Evolutionary conservation across 2,113 vertebrate genomes (phyloP).

Genomic region (Toxotes jaculatrix): DNA sequence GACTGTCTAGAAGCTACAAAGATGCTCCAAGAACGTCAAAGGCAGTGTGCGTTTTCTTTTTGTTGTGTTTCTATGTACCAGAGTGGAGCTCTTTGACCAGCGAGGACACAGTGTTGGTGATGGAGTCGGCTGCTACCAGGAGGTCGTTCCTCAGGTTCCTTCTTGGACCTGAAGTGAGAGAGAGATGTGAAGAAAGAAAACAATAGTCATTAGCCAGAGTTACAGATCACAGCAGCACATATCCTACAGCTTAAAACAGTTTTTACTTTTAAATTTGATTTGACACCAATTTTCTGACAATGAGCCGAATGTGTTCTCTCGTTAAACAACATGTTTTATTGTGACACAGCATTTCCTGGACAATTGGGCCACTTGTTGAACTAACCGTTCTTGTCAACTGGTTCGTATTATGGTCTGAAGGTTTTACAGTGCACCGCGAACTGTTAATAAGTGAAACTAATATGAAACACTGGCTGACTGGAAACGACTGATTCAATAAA

Average conservation of each 20-base stretch:
- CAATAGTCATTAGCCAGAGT: too few species aligned
- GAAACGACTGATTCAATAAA: not conserved
- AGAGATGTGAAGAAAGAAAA: not conserved
- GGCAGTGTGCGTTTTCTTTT: slow-evolving; percentile 7
- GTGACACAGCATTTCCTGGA: not conserved
- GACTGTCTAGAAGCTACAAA: not conserved
- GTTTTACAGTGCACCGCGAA: slow-evolving; percentile 6
- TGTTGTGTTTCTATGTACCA: slow-evolving; percentile 79
- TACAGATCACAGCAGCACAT: not conserved
- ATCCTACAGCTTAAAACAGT: not conserved
- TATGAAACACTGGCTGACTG: not conserved
- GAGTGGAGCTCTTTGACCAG: slow-evolving; percentile 98
- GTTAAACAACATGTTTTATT: not conserved
- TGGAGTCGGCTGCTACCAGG: slow-evolving; percentile 96
- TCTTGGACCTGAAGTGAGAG: slow-evolving; percentile 85
- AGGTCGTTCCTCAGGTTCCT: slow-evolving; percentile 95
- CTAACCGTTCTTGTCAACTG: not conserved
- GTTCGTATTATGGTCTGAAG: not conserved
- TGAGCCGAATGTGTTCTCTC: too few species aligned
- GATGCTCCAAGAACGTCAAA: not conserved
- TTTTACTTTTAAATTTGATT: too few species aligned
- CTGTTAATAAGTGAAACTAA: slow-evolving; percentile 16
- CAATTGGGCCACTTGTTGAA: not conserved
- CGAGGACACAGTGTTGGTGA: slow-evolving; percentile 97
- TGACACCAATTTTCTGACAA: too few species aligned